A percentile compares a stretch with the other conserved stretches of the same genome.
Conservation (phyloP, 2,113 vertebrate genomes). For the Pholis gunnellus region DNA sequence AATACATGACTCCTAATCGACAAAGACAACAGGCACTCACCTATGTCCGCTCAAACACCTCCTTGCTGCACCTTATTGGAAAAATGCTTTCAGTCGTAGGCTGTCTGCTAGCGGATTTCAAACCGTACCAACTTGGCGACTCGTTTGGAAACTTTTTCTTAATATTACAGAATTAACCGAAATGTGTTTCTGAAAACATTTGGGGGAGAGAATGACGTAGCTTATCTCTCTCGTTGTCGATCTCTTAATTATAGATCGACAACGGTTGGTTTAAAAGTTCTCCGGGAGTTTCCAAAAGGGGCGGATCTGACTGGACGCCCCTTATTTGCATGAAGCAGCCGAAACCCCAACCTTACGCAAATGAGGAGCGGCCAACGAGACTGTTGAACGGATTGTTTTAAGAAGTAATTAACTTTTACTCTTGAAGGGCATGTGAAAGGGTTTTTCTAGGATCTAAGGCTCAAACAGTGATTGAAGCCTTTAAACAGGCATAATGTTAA, state of each 20-base stretch:
- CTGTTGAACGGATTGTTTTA: conserved; percentile 25
- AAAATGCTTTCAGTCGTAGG: background rate
- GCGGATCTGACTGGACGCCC: background rate
- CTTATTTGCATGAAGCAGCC: background rate
- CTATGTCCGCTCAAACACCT: background rate
- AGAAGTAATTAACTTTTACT: conserved; percentile 41
- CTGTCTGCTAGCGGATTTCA: background rate
- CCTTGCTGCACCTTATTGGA: background rate
- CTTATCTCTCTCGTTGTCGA: too few species aligned
- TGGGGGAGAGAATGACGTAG: background rate
- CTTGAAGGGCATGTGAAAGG: conserved; percentile 47
- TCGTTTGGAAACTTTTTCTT: too few species aligned
- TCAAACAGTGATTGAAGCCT: conserved; percentile 47
- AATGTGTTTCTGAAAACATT: too few species aligned
- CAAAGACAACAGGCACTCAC: background rate
- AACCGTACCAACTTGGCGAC: too few species aligned
- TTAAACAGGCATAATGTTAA: conserved; percentile 29
- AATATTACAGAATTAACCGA: too few species aligned
- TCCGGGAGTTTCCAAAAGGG: background rate
- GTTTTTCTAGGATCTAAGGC: conserved; percentile 31
- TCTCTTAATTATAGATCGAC: background rate
- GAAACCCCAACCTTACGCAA: background rate
- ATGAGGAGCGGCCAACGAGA: background rate
- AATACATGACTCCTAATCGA: background rate
- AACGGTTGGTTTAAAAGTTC: background rate